Conservation (phyloP, 1,140 invertebrate genomes). For the Bombus superbus region DNA sequence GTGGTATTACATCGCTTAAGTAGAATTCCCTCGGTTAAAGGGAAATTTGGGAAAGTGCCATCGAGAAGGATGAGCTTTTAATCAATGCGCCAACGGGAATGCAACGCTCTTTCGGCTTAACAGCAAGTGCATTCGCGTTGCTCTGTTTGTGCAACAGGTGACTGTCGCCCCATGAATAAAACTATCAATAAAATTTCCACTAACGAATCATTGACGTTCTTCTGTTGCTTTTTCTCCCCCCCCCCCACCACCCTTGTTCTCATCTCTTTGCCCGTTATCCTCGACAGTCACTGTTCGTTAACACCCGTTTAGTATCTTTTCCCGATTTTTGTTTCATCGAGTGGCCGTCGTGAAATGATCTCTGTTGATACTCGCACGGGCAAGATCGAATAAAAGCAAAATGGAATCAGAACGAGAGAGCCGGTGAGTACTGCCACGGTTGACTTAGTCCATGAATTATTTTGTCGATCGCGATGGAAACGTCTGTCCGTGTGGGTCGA, state of each 20-base stretch:
- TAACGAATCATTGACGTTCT: conserved; percentile 58
- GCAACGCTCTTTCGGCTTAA: conserved; percentile 30
- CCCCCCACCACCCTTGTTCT: background rate
- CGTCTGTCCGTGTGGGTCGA: background rate
- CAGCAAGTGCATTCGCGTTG: conserved; percentile 43
- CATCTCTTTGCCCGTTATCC: background rate
- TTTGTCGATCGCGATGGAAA: conserved; percentile 41
- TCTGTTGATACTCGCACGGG: background rate
- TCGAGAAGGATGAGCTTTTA: background rate
- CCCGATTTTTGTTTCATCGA: background rate
- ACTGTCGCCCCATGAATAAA: conserved; percentile 56
- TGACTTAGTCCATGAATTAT: conserved; percentile 46
- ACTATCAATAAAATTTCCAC: conserved; percentile 65
- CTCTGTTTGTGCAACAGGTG: conserved; percentile 67
- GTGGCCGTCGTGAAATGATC: background rate
- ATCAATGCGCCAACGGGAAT: conserved; percentile 26
- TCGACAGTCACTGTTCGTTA: background rate
- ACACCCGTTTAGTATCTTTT: background rate
- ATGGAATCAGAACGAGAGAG: background rate
- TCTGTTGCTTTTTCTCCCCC: background rate
- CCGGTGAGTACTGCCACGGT: background rate
- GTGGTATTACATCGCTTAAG: background rate
- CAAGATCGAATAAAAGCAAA: background rate
- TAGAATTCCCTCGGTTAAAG: background rate
- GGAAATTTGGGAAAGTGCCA: background rate